A percentile compares a stretch with the other conserved stretches of the same genome.
Conservation (phyloP, 1,140 invertebrate genomes). For the Trichomalopsis sarcophagae region DNA sequence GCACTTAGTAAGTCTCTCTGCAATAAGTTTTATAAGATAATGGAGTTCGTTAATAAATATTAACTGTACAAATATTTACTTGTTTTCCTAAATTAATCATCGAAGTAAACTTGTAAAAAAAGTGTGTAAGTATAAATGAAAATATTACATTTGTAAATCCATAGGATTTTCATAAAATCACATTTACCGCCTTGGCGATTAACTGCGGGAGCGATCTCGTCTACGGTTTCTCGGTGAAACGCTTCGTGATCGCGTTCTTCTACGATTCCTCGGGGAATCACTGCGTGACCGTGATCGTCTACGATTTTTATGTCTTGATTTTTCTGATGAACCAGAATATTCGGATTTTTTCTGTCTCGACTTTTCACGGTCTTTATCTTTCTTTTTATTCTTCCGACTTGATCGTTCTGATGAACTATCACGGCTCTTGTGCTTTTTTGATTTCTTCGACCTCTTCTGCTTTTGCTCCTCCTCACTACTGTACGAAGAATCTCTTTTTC, state of each 20-base stretch:
- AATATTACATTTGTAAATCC: slow-evolving; percentile 36
- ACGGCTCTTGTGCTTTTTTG: slow-evolving; percentile 68
- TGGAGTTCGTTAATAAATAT: slow-evolving; percentile 8
- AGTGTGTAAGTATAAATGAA: neutral
- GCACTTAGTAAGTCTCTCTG: neutral
- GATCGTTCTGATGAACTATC: slow-evolving; percentile 63
- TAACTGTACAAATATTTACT: slow-evolving; percentile 27
- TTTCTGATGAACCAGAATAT: slow-evolving; percentile 67
- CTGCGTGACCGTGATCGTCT: slow-evolving; percentile 6
- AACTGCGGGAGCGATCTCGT: slow-evolving; percentile 21
- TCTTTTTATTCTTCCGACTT: slow-evolving; percentile 65
- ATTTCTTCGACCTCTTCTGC: slow-evolving; percentile 69
- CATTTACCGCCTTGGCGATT: slow-evolving; percentile 35
- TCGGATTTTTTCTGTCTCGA: slow-evolving; percentile 70
- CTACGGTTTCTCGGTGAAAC: slow-evolving; percentile 8
- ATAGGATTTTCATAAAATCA: slow-evolving; percentile 47
- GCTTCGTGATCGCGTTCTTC: slow-evolving; percentile 22
- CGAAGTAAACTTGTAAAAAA: slow-evolving; percentile 18
- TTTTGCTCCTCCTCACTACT: slow-evolving; percentile 66
- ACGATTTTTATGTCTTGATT: slow-evolving; percentile 53
- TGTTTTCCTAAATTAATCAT: neutral
- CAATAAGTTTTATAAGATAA: neutral
- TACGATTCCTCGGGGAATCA: neutral
- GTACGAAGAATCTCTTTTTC: slow-evolving; percentile 60
- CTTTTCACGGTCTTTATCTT: slow-evolving; percentile 69